phyloP scores from a whole-genome alignment of 2,797 vertebrate genomes.

The Pitangus sulphuratus region DNA sequence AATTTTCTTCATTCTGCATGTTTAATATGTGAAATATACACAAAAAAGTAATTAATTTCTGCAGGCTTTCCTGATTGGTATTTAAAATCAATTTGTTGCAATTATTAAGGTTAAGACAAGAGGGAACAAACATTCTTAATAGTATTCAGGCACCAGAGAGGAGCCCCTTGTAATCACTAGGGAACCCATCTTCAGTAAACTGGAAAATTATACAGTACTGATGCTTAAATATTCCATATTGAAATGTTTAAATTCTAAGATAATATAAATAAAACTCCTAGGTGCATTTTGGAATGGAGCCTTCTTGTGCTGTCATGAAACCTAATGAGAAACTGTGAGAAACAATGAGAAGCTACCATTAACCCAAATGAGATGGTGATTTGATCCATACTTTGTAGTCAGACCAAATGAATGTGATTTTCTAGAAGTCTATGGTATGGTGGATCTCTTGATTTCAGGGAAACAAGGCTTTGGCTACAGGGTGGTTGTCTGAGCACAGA shows the following conservation, averaged over 20 bases:
- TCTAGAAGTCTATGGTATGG: neutral
- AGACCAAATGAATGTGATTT: neutral
- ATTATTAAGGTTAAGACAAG: neutral
- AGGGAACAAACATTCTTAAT: neutral
- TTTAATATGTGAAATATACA: neutral
- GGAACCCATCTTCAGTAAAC: neutral
- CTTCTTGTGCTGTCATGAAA: neutral
- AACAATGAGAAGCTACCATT: neutral
- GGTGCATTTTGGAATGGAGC: neutral
- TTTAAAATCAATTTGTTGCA: slow-evolving; percentile 21
- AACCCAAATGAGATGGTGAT: neutral
- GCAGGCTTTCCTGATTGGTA: neutral
- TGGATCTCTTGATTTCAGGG: neutral
- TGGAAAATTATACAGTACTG: neutral
- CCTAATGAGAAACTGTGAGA: neutral
- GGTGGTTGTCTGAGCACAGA: neutral
- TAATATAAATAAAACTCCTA: neutral
- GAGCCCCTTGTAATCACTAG: neutral
- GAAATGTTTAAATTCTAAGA: neutral
- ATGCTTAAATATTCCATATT: neutral
- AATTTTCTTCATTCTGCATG: slow-evolving; percentile 36
- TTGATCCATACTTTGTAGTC: neutral
- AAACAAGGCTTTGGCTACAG: neutral
- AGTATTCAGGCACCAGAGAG: neutral
- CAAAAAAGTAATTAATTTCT: neutral